These are phyloP conservation scores for Dipus sagitta DNA, from an alignment of 2,797 vertebrate species.

Conservation along the genomic window DNA sequence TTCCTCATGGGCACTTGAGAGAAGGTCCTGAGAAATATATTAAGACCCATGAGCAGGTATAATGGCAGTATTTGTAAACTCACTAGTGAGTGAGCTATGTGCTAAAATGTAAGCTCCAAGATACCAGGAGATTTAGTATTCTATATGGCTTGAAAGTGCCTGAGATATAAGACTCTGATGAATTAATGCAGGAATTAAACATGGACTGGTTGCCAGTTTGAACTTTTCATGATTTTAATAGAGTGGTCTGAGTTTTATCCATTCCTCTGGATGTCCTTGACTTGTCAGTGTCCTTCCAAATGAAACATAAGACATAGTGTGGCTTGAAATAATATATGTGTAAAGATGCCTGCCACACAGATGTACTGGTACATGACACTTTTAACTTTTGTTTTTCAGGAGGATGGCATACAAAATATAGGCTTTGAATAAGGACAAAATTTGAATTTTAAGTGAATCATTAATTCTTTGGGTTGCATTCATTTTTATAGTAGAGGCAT, in stretches of 20 bases:
- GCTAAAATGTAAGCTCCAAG: not conserved
- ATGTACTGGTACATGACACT: not conserved
- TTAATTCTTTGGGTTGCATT: not conserved
- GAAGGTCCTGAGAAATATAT: constrained; percentile 23
- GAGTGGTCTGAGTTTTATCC: not conserved
- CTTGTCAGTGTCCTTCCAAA: not conserved
- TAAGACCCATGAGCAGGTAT: not conserved
- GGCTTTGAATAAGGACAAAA: not conserved
- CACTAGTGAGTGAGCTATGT: not conserved
- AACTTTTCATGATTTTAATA: not conserved
- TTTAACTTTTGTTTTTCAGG: not conserved
- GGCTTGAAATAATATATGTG: not conserved
- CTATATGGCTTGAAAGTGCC: not conserved
- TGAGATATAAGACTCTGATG: not conserved
- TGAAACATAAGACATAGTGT: not conserved
- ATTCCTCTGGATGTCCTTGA: not conserved
- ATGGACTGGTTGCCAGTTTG: not conserved
- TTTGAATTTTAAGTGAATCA: constrained; percentile 5
- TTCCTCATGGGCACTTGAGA: constrained; percentile 22
- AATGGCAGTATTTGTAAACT: not conserved
- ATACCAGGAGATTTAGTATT: not conserved
- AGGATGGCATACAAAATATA: not conserved
- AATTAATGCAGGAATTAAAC: not conserved
- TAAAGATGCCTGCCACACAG: not conserved
- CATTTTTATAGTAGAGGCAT: too few species aligned